Conservation (phyloP, 2,888 invertebrate species). For the Charanyca ferruginea region DNA sequence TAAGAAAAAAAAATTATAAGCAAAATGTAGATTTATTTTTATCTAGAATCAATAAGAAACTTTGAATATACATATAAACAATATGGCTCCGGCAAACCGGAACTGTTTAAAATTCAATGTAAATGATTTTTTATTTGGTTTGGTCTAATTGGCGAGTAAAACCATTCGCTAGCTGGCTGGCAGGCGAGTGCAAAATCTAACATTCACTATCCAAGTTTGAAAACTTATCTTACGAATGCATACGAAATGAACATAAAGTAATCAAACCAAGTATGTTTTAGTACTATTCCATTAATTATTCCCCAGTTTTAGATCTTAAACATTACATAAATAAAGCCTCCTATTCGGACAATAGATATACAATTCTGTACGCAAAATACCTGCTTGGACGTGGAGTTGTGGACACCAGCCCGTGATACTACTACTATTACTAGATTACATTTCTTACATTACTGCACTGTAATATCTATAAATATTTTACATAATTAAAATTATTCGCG, state of each 20-base stretch:
- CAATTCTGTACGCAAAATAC: too few species aligned
- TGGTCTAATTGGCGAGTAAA: constrained; percentile 48
- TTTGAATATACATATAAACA: background rate
- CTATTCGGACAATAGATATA: too few species aligned
- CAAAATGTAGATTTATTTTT: constrained; percentile 1
- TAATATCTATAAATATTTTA: too few species aligned
- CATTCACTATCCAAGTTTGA: constrained; percentile 27
- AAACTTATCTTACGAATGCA: constrained; percentile 18
- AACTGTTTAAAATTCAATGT: constrained; percentile 53
- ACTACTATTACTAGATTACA: too few species aligned
- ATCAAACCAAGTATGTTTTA: background rate
- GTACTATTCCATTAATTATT: too few species aligned
- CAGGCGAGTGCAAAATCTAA: constrained; percentile 35
- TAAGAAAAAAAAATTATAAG: background rate
- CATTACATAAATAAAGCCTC: too few species aligned
- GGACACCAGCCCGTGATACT: too few species aligned
- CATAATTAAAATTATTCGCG: too few species aligned
- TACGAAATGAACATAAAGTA: constrained; percentile 6
- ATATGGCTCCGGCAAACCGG: constrained; percentile 20
- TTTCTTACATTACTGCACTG: too few species aligned
- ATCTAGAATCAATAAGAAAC: constrained; percentile 18
- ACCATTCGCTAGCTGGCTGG: too few species aligned
- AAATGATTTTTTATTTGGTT: constrained; percentile 39
- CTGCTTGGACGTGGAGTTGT: too few species aligned
- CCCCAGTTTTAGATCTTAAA: too few species aligned